Evolutionary conservation across 2,113 vertebrate genomes (phyloP).

Genomic region (Cynoglossus semilaevis): DNA sequence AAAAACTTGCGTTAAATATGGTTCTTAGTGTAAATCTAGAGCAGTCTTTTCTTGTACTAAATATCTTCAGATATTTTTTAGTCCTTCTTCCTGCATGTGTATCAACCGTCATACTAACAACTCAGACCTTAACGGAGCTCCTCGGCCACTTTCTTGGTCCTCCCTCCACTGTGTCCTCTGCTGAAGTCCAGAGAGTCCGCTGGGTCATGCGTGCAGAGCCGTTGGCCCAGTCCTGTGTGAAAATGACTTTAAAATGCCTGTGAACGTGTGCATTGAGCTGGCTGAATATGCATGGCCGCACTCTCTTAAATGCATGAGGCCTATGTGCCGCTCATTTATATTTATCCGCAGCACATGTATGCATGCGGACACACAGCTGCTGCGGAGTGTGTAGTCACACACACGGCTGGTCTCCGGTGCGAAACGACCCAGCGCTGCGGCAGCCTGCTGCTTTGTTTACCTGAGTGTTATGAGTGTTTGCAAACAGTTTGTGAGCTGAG

Average conservation of each 20-base stretch:
- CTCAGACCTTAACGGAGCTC: constrained; percentile 1
- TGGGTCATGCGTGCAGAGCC: constrained; percentile 47
- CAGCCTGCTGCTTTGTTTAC: constrained; percentile 18
- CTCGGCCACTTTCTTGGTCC: constrained; percentile 2
- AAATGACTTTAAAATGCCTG: constrained; percentile 36
- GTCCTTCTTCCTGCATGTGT: too few species aligned
- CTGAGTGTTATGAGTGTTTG: constrained; percentile 25
- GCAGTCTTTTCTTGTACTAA: too few species aligned
- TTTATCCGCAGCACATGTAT: constrained; percentile 43
- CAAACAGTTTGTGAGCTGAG: constrained; percentile 36
- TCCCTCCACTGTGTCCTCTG: not conserved
- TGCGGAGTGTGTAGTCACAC: constrained; percentile 19
- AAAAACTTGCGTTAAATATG: too few species aligned
- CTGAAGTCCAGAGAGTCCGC: not conserved
- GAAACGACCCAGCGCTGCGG: constrained; percentile 3
- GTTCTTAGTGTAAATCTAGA: too few species aligned
- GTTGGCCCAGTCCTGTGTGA: constrained; percentile 32
- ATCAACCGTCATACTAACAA: too few species aligned
- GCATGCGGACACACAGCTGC: constrained; percentile 43
- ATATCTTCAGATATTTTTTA: too few species aligned
- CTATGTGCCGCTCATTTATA: constrained; percentile 59
- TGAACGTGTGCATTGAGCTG: constrained; percentile 58
- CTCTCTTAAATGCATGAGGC: constrained; percentile 48
- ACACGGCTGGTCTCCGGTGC: not conserved
- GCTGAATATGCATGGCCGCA: constrained; percentile 53